Evolutionary conservation across 2,888 invertebrate species (phyloP).

Genomic region (Boloria selene): DNA sequence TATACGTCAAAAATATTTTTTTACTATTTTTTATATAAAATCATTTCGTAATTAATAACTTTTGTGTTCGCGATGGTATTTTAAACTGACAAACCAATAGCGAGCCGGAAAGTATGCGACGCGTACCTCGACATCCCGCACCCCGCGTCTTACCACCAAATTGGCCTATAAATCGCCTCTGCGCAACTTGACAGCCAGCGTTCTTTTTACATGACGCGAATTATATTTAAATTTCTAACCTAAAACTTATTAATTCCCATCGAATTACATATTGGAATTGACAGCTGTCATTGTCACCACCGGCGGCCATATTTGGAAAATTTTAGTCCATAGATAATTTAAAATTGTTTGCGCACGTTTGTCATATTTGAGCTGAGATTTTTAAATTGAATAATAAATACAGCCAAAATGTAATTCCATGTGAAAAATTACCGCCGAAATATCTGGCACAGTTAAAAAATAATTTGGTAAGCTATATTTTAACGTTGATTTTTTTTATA

Average conservation of each 20-base stretch:
- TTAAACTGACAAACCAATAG: too few relatives aligned
- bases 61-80: too few relatives aligned
- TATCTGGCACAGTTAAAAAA: conserved; percentile 19
- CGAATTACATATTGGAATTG: conserved; percentile 36
- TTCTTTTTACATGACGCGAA: too few relatives aligned
- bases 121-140: too few relatives aligned
- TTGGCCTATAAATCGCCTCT: too few relatives aligned
- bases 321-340: not conserved
- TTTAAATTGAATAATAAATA: not conserved
- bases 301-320: too few relatives aligned
- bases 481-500: not conserved
- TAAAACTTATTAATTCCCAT: conserved; percentile 32
- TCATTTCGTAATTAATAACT: too few relatives aligned
- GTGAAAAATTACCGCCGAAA: conserved; percentile 28
- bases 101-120: too few relatives aligned
- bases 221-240: conserved; percentile 20
- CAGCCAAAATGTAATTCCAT: conserved; percentile 35
- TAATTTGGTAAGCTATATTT: not conserved
- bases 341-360: conserved; percentile 16
- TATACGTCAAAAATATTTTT: too few relatives aligned
- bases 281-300: not conserved
- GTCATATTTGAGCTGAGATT: conserved; percentile 12
- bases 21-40: too few relatives aligned
- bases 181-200: too few relatives aligned
- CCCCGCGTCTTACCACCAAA: too few relatives aligned